These are phyloP conservation scores for Andrena fulva DNA, from an alignment of 2,888 invertebrate genomes.

Conservation along the genomic window DNA sequence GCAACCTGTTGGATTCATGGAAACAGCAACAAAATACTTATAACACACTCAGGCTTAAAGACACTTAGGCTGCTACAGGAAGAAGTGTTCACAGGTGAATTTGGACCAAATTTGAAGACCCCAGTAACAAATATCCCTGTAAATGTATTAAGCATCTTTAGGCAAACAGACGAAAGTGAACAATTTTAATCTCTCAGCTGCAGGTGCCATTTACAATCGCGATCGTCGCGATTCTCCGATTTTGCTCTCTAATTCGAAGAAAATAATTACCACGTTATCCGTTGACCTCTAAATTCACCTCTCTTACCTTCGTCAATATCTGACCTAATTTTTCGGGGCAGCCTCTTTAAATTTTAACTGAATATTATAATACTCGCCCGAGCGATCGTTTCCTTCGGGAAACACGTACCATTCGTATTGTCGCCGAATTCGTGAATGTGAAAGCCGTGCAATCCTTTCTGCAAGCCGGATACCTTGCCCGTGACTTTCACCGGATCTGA, in stretches of 20 bases:
- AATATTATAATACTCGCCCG: neutral
- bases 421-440: constrained; percentile 99
- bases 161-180: neutral
- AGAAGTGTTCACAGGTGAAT: no score
- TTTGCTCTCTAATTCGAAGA: neutral
- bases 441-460: constrained; percentile 93
- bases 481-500: constrained; percentile 91
- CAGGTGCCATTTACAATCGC: neutral
- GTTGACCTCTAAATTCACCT: constrained; percentile 21
- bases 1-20: constrained; percentile 86
- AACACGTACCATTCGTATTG: constrained; percentile 91
- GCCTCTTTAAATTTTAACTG: no score
- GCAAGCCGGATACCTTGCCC: constrained; percentile 93
- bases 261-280: constrained; percentile 8
- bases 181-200: neutral
- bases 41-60: neutral
- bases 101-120: no score
- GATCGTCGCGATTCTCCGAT: neutral
- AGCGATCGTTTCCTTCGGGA: neutral
- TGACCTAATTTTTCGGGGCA: neutral
- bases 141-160: neutral
- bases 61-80: no score
- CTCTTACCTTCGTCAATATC: neutral
- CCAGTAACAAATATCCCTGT: no score
- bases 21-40: neutral